These are phyloP conservation scores for Parnassius apollo DNA, from an alignment of 2,888 invertebrate genomes.

Conservation along the genomic window DNA sequence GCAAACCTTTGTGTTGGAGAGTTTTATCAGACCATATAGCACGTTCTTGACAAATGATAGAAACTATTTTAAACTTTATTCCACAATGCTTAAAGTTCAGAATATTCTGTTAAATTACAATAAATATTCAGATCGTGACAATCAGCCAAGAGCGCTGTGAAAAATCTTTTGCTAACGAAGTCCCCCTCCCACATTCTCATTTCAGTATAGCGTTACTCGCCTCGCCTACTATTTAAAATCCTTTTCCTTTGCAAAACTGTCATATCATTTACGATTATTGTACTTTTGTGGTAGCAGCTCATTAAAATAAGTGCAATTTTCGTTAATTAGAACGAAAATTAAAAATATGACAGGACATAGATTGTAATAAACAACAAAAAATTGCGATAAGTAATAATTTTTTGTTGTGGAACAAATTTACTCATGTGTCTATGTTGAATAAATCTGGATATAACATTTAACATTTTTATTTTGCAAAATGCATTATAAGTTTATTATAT, in stretches of 20 bases:
- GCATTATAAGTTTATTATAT: too few relatives aligned
- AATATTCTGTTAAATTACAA: conserved; percentile 28
- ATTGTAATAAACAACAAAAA: too few relatives aligned
- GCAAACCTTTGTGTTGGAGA: conserved; percentile 72
- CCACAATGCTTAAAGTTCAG: conserved; percentile 1
- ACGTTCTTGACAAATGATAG: conserved; percentile 44
- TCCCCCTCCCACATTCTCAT: conserved; percentile 67
- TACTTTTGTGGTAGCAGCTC: conserved; percentile 22
- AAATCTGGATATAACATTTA: too few relatives aligned
- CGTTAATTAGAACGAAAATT: conserved; percentile 13
- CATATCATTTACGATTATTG: conserved; percentile 23
- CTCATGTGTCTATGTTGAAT: too few relatives aligned
- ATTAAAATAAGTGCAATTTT: conserved; percentile 24
- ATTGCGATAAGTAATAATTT: too few relatives aligned
- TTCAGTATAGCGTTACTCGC: conserved; percentile 57
- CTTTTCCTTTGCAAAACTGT: conserved; percentile 48
- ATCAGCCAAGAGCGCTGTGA: conserved; percentile 59
- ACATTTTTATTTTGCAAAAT: too few relatives aligned
- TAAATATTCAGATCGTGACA: conserved; percentile 68
- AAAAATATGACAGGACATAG: conserved; percentile 1
- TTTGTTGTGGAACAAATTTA: too few relatives aligned
- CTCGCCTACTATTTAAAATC: conserved; percentile 54
- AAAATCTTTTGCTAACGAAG: conserved; percentile 70
- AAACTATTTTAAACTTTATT: conserved; percentile 43
- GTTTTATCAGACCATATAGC: conserved; percentile 69